Evolutionary conservation across 2,113 vertebrate species (phyloP).

Genomic region (Pituophis catenifer): DNA sequence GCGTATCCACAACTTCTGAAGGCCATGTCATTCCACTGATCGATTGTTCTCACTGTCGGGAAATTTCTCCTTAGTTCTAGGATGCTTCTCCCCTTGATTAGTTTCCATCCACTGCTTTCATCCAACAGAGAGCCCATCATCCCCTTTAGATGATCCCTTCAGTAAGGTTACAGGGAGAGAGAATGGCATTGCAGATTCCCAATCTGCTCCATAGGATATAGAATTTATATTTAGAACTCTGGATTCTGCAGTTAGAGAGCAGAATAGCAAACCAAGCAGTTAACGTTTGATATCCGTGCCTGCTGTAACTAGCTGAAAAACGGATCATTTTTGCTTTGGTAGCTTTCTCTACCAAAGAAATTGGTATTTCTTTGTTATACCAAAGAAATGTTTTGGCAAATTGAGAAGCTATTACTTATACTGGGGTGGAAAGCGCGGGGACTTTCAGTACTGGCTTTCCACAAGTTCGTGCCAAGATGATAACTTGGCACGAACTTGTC

Average conservation of each 20-base stretch:
- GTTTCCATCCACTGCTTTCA: background rate
- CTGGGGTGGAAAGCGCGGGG: no score
- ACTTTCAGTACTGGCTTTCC: no score
- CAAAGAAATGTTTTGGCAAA: no score
- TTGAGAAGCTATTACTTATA: no score
- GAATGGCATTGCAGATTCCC: background rate
- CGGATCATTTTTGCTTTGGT: background rate
- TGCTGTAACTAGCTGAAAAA: background rate
- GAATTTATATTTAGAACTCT: background rate
- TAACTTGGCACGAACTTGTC: no score
- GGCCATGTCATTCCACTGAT: no score
- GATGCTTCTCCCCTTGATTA: no score
- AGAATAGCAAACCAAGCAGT: background rate
- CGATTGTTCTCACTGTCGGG: no score
- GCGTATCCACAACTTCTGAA: no score
- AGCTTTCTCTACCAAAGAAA: background rate
- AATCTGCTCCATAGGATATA: background rate
- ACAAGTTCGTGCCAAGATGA: no score
- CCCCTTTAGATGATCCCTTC: background rate
- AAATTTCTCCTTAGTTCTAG: no score
- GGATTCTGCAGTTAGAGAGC: background rate
- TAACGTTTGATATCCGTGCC: background rate
- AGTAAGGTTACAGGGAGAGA: background rate
- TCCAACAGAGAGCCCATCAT: background rate
- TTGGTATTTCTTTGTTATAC: no score